These are phyloP conservation scores for Plectropomus leopardus DNA, from an alignment of 2,113 vertebrate genomes.

Conservation along the genomic window DNA sequence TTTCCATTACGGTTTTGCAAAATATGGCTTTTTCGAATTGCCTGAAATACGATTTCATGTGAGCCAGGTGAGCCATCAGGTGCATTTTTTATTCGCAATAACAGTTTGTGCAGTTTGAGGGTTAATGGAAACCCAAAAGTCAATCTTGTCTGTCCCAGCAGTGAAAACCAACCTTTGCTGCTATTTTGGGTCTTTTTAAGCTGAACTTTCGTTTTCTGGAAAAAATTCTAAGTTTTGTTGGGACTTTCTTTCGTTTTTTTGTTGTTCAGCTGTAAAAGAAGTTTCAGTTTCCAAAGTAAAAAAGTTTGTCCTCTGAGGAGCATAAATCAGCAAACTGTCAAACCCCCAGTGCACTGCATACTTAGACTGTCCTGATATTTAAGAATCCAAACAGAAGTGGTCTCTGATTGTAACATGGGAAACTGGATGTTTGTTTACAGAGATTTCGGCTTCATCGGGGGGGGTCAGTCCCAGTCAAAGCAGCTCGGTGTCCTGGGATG, in stretches of 20 bases:
- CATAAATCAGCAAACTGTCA: neutral
- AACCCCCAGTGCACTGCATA: neutral
- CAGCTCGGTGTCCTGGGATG: slow-evolving; percentile 41
- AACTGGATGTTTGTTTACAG: slow-evolving; percentile 65
- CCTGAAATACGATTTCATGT: no score
- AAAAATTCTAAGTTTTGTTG: no score
- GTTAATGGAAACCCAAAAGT: no score
- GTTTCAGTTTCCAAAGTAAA: neutral
- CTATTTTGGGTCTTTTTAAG: no score
- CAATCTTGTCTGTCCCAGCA: no score
- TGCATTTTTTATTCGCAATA: no score
- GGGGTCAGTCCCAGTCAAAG: slow-evolving; percentile 28
- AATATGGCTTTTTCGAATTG: no score
- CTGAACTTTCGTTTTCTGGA: no score
- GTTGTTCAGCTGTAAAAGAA: neutral
- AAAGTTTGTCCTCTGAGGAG: neutral
- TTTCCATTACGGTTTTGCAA: no score
- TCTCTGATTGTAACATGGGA: slow-evolving; percentile 60
- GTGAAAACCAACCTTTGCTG: no score
- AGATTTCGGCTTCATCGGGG: slow-evolving; percentile 20
- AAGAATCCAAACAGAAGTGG: neutral
- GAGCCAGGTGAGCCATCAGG: no score
- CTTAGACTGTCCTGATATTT: neutral
- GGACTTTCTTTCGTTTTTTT: neutral
- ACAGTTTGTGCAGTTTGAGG: no score